A percentile compares a stretch with the other conserved stretches of the same genome.
Conservation (phyloP, 2,113 vertebrate genomes). For the Cyanoramphus novaezelandiae region DNA sequence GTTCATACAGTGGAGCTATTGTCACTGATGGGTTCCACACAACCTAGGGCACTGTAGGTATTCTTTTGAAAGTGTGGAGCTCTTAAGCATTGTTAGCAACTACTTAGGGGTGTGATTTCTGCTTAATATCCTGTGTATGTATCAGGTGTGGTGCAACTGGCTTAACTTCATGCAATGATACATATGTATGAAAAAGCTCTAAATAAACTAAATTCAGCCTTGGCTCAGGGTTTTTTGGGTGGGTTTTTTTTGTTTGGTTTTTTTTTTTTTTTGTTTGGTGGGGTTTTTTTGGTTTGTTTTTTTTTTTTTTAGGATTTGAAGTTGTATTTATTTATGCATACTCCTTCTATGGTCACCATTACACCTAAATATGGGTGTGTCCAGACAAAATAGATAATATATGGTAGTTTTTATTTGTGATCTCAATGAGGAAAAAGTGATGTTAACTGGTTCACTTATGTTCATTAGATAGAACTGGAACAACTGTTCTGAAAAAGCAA, state of each 20-base stretch:
- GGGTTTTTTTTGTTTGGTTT: too few relatives aligned
- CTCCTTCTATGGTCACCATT: background rate
- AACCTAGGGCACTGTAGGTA: background rate
- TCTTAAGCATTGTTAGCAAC: background rate
- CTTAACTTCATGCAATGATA: background rate
- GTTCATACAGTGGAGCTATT: background rate
- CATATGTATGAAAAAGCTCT: rapidly evolving
- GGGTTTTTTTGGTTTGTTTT: background rate
- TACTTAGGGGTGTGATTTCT: background rate
- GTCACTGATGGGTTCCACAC: background rate
- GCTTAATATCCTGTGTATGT: background rate
- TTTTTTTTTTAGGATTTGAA: background rate
- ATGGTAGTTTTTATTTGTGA: background rate
- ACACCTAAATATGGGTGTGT: background rate
- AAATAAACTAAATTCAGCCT: background rate
- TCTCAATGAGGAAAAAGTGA: background rate
- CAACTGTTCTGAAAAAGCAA: background rate
- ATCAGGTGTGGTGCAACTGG: background rate
- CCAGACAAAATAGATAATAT: background rate
- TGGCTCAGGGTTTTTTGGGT: background rate
- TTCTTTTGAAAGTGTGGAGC: background rate
- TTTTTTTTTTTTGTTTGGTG: background rate
- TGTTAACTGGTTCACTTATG: background rate
- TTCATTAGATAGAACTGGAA: background rate
- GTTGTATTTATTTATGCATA: background rate